phyloP scores from a whole-genome alignment of 2,797 vertebrate species.

The Lindbergichthys nudifrons region DNA sequence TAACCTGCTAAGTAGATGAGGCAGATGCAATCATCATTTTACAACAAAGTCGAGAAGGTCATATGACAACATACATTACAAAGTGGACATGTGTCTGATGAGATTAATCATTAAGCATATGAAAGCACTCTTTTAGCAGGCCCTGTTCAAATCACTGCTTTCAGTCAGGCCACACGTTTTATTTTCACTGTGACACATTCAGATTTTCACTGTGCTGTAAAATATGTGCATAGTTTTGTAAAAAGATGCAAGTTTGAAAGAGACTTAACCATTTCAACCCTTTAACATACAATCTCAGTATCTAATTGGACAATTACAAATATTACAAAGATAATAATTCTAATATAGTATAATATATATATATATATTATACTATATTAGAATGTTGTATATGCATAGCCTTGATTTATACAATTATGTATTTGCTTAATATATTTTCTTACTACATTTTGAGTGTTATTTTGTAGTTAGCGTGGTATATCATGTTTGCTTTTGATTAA shows the following conservation, averaged over 20 bases:
- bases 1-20: constrained; percentile 47
- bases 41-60: constrained; percentile 60
- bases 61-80: constrained; percentile 47
- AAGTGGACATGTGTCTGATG: constrained; percentile 40
- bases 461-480: too few species aligned
- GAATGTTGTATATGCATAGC: too few species aligned
- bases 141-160: constrained; percentile 15
- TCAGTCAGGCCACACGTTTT: constrained; percentile 3
- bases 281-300: too few species aligned
- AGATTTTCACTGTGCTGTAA: constrained; percentile 3
- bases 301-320: too few species aligned
- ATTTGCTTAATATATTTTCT: too few species aligned
- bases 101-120: constrained; percentile 47
- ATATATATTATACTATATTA: too few species aligned
- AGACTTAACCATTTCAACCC: too few species aligned
- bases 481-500: too few species aligned
- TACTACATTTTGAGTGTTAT: too few species aligned
- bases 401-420: too few species aligned
- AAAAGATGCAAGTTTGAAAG: constrained; percentile 3
- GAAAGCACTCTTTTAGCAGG: constrained; percentile 3
- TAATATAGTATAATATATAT: too few species aligned
- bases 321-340: too few species aligned
- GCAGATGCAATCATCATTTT: constrained; percentile 54
- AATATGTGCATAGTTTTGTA: constrained; percentile 22
- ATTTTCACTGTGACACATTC: constrained; percentile 1